Evolutionary conservation across 2,797 vertebrate genomes (phyloP).

Genomic region (Hippocampus kuda): DNA sequence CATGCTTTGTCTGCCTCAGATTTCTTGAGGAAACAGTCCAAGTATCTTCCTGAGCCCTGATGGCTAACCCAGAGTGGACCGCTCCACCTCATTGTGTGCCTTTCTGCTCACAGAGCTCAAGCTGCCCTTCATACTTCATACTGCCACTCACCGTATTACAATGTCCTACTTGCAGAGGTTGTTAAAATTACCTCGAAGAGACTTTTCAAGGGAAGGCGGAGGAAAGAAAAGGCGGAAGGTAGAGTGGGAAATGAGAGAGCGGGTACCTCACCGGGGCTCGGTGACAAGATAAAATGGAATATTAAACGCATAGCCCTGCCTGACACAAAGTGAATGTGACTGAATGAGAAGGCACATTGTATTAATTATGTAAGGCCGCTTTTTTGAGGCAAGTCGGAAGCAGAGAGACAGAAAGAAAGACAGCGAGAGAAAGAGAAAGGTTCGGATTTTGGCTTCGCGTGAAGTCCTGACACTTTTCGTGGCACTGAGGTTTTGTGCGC

Average conservation of each 20-base stretch:
- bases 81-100: slow-evolving; percentile 14
- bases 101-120: slow-evolving; percentile 23
- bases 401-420: slow-evolving; percentile 40
- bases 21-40: not conserved
- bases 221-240: slow-evolving; percentile 9
- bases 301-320: slow-evolving; percentile 58
- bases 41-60: slow-evolving; percentile 30
- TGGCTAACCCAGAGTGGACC: slow-evolving; percentile 21
- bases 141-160: slow-evolving; percentile 15
- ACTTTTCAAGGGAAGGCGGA: slow-evolving; percentile 4
- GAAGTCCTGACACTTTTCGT: slow-evolving; percentile 36
- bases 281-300: slow-evolving; percentile 67
- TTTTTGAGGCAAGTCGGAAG: slow-evolving; percentile 51
- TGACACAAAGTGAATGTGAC: slow-evolving; percentile 63
- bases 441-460: slow-evolving; percentile 48
- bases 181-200: slow-evolving; percentile 33
- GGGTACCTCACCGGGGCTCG: slow-evolving; percentile 37
- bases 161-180: slow-evolving; percentile 50
- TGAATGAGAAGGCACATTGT: slow-evolving; percentile 65
- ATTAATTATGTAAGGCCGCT: slow-evolving; percentile 70
- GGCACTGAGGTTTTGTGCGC: slow-evolving; percentile 38
- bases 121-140: slow-evolving; percentile 29
- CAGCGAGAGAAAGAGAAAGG: slow-evolving; percentile 34
- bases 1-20: not conserved
- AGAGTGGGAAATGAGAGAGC: slow-evolving; percentile 23